Conservation (phyloP, 2,888 invertebrate genomes). For the Agriopis marginaria region DNA sequence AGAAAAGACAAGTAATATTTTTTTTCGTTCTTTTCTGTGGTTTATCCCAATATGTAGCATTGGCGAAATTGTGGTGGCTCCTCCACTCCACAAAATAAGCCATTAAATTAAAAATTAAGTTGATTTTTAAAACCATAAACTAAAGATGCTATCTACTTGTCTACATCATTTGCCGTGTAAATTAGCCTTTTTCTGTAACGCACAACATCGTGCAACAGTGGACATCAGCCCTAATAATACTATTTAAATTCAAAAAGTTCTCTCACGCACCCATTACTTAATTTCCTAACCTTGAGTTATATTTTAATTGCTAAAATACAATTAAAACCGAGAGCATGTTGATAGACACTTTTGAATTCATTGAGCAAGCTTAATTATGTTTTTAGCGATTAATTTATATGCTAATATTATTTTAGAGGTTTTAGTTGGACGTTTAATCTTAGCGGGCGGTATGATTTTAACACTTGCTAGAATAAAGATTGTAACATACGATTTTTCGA, state of each 20-base stretch:
- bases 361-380: slow-evolving; percentile 54
- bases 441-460: slow-evolving; percentile 9
- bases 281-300: slow-evolving; percentile 68
- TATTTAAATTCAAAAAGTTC: slow-evolving; percentile 49
- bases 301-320: slow-evolving; percentile 59
- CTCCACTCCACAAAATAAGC: too few relatives aligned
- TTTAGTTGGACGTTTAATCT: slow-evolving; percentile 21
- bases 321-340: slow-evolving; percentile 48
- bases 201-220: neutral
- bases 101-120: too few relatives aligned
- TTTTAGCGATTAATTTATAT: slow-evolving; percentile 46
- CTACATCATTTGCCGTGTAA: neutral
- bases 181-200: neutral
- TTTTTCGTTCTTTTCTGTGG: too few relatives aligned
- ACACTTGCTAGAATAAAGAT: slow-evolving; percentile 2
- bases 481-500: too few relatives aligned
- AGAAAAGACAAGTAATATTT: too few relatives aligned
- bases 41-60: too few relatives aligned
- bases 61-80: too few relatives aligned
- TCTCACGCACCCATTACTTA: slow-evolving; percentile 69
- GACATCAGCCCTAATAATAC: slow-evolving; percentile 30
- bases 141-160: neutral
- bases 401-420: slow-evolving; percentile 45
- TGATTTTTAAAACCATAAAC: neutral
- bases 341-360: slow-evolving; percentile 39